Evolutionary conservation across 2,888 invertebrate species (phyloP).

Genomic region (Cryptocephalus moraei): DNA sequence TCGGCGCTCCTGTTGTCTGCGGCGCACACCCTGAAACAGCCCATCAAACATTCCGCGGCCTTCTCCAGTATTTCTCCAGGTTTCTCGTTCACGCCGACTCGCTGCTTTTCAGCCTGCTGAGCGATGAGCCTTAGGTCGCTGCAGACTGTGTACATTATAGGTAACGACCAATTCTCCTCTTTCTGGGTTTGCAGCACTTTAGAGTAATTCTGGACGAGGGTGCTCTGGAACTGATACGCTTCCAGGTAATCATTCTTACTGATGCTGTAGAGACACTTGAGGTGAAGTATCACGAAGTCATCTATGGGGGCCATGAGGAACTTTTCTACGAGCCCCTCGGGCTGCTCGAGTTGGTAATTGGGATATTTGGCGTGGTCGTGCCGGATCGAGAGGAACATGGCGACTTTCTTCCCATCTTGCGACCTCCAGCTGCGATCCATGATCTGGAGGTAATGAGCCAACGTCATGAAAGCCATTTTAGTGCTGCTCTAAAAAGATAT

Average conservation of each 20-base stretch:
- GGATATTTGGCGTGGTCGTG: conserved; percentile 64
- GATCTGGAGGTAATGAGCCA: conserved; percentile 36
- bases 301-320: conserved; percentile 63
- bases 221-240: conserved; percentile 71
- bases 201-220: conserved; percentile 66
- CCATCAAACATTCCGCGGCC: conserved; percentile 87
- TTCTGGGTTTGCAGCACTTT: conserved; percentile 78
- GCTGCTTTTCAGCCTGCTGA: conserved; percentile 61
- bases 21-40: conserved; percentile 89
- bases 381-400: conserved; percentile 51
- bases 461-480: conserved; percentile 28
- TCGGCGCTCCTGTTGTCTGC: conserved; percentile 87
- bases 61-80: conserved; percentile 75
- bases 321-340: conserved; percentile 59
- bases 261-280: conserved; percentile 53
- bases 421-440: conserved; percentile 53
- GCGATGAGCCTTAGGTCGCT: conserved; percentile 75
- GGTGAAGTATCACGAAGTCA: conserved; percentile 63
- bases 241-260: conserved; percentile 44
- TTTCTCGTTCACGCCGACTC: conserved; percentile 41
- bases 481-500: not conserved
- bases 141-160: conserved; percentile 83
- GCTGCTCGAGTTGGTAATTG: conserved; percentile 58
- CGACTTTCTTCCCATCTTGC: conserved; percentile 50
- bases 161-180: conserved; percentile 96